phyloP scores from a whole-genome alignment of 2,797 vertebrate species.

The Amazona ochrocephala region DNA sequence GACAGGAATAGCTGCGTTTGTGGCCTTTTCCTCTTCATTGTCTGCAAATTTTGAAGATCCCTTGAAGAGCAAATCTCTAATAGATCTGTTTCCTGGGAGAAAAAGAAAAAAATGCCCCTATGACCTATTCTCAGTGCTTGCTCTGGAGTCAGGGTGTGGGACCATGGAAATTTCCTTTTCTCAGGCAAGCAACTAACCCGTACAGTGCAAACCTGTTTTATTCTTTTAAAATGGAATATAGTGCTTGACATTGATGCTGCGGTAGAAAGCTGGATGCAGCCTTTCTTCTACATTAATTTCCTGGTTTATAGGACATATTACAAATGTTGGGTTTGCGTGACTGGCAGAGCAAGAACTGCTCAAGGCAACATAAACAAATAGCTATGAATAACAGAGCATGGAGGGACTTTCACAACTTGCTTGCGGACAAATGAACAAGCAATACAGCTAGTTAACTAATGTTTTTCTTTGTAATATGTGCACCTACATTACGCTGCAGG shows the following conservation, averaged over 20 bases:
- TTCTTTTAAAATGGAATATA: not conserved
- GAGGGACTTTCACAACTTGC: not conserved
- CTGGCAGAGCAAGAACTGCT: constrained; percentile 37
- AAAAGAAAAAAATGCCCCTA: not conserved
- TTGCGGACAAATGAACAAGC: constrained; percentile 6
- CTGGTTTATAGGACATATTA: constrained; percentile 44
- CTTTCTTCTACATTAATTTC: not conserved
- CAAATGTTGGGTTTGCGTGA: constrained; percentile 44
- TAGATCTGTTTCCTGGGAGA: not conserved
- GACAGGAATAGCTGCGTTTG: not conserved
- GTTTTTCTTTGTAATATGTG: not conserved
- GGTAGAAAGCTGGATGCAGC: not conserved
- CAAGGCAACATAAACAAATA: constrained; percentile 48
- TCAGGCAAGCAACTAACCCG: not conserved
- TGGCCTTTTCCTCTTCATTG: not conserved
- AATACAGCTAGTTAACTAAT: not conserved
- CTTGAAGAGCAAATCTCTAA: not conserved
- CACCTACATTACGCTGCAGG: not conserved
- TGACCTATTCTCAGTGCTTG: not conserved
- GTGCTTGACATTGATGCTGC: not conserved
- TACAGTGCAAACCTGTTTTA: not conserved
- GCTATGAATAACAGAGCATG: not conserved
- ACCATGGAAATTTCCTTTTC: constrained; percentile 45
- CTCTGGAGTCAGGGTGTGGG: not conserved
- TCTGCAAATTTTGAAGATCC: not conserved